Base-by-base conservation (phyloP, 2,888 invertebrate species). In the Eutolmus rufibarbis region DNA sequence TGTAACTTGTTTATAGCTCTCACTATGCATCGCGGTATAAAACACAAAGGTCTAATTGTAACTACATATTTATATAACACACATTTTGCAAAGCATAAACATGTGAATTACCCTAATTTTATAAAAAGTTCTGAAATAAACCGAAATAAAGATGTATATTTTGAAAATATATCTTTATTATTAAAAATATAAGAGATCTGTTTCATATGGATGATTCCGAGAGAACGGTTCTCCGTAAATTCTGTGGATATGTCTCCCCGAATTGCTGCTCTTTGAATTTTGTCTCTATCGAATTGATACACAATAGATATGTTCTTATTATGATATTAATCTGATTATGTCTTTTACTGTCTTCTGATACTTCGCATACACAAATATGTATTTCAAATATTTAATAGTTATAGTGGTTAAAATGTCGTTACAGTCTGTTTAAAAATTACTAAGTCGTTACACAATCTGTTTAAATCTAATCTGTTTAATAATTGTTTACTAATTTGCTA, bases 351-450 rank as follows among this genome's bases (percentile, higher is more conserved):
- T 84, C 56, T 31, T 34, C 34, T 81, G 31, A 56, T 81, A 34
- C 56, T 46, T 31, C 28, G 34, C 56, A 81, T 51, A 43, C 43
- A 76, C 56, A 28, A 81, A 46, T 76, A 34, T 76, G 40, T 76
- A 76, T 40, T 76, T 34, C 40, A 76, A 76, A 76, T 51, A 81
- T 81, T 46, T 31, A 81, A 51, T 51, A 51, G 43, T 84, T 46
- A 66, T 84, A 74, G 37, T 84, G 66, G 43, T 84, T 84, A 84
- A 84, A 84, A 84, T 84, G 84, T 66, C 66, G 37, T 84, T 66
- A 84, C 84, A 84, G 84, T 84, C 66, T 84, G 84, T 84, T 84
- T 84, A 84, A 84, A 84, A 74, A 66, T 84, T 74, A 84, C 84
- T 84, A 84, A 66, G 84, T 84, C 51, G 66, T 66, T 66, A 84